phyloP scores from a whole-genome alignment of 2,113 vertebrate species.

The Rhinolophus sinicus region DNA sequence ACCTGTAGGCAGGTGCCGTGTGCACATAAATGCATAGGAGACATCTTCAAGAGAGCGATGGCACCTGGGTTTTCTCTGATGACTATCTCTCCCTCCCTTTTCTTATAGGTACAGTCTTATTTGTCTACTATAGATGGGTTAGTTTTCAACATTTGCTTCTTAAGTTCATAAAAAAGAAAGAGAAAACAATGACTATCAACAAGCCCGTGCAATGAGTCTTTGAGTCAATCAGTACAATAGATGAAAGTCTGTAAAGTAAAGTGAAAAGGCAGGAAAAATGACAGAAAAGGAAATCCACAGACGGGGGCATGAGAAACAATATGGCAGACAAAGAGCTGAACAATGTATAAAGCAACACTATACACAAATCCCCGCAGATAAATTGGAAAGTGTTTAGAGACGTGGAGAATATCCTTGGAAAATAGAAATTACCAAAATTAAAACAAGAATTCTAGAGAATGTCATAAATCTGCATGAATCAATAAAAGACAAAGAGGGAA shows the following conservation, averaged over 20 bases:
- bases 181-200: not conserved
- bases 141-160: not conserved
- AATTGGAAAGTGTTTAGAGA: not conserved
- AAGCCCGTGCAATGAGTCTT: not conserved
- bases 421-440: not conserved
- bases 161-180: not conserved
- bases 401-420: not conserved
- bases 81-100: not conserved
- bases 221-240: not conserved
- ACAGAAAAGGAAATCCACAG: not conserved
- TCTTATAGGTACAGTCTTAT: not conserved
- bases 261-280: not conserved
- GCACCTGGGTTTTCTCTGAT: too few relatives aligned
- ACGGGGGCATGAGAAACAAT: not conserved
- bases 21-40: too few relatives aligned
- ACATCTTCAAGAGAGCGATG: not conserved
- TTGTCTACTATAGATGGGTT: too few relatives aligned
- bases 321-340: not conserved
- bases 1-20: rapidly evolving
- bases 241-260: not conserved
- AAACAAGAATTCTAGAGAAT: not conserved
- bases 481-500: not conserved
- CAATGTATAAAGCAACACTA: not conserved
- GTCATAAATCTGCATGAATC: not conserved
- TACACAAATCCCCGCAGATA: not conserved